A percentile compares a stretch with the other conserved stretches of the same genome.
These are phyloP conservation scores for Scylla paramamosain DNA, from an alignment of 1,140 invertebrate genomes.

Conservation along the genomic window DNA sequence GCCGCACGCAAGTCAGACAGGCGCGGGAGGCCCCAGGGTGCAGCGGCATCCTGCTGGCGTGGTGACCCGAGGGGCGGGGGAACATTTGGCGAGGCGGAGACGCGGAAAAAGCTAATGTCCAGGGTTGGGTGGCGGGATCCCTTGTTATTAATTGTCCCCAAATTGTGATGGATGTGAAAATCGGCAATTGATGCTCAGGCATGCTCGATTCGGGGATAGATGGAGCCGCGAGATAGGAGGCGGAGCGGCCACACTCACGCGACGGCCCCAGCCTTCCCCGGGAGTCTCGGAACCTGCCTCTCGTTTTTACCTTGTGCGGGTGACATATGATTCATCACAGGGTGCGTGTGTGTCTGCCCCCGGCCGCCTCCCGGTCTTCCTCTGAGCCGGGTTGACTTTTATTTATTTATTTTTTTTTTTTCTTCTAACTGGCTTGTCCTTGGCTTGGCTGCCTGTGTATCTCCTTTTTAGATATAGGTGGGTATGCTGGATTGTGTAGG, in stretches of 20 bases:
- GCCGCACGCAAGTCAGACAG: background rate
- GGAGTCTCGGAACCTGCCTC: background rate
- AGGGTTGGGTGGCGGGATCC: slow-evolving; percentile 38
- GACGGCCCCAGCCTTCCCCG: background rate
- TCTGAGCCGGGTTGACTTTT: background rate
- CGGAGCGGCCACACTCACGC: background rate
- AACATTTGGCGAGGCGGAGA: background rate
- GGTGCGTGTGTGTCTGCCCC: background rate
- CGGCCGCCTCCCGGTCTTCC: background rate
- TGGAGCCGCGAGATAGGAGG: slow-evolving; percentile 53
- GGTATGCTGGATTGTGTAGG: too few relatives aligned
- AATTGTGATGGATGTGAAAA: slow-evolving; percentile 63
- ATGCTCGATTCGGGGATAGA: slow-evolving; percentile 65
- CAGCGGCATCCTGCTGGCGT: background rate
- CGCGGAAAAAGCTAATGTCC: slow-evolving; percentile 34
- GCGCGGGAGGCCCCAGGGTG: background rate
- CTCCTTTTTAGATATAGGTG: too few relatives aligned
- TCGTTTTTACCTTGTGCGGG: slow-evolving; percentile 40
- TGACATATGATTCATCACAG: slow-evolving; percentile 39
- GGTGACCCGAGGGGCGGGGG: background rate
- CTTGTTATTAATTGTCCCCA: slow-evolving; percentile 68
- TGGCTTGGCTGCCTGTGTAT: too few relatives aligned
- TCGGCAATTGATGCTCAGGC: slow-evolving; percentile 54
- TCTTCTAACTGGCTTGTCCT: background rate
- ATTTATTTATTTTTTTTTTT: background rate